Conservation (phyloP, 2,888 invertebrate genomes). For the Drosophila diplacantha region DNA sequence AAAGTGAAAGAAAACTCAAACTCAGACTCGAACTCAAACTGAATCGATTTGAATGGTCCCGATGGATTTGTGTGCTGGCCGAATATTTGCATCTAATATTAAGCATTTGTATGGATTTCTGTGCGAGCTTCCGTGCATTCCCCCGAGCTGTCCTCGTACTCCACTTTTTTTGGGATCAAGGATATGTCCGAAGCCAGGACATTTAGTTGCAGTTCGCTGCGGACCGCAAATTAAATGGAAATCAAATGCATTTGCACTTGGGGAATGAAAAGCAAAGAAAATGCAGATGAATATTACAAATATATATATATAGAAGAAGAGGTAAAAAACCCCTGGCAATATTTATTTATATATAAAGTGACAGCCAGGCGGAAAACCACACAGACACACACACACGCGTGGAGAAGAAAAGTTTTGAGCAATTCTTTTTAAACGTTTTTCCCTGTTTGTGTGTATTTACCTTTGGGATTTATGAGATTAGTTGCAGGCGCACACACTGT, state of each 20-base stretch:
- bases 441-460: conserved; percentile 64
- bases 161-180: conserved; percentile 11
- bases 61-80: conserved; percentile 10
- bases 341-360: conserved; percentile 28
- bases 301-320: neutral
- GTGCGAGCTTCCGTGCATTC: conserved; percentile 24
- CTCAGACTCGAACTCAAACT: conserved; percentile 4
- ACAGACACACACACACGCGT: conserved; percentile 8
- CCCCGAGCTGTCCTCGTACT: conserved; percentile 2
- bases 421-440: conserved; percentile 66
- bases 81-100: conserved; percentile 32
- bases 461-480: conserved; percentile 71
- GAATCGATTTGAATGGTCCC: conserved; percentile 28
- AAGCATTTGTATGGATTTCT: conserved; percentile 39
- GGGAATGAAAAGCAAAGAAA: conserved; percentile 18
- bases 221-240: conserved; percentile 61
- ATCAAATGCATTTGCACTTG: conserved; percentile 50
- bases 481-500: conserved; percentile 45
- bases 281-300: conserved; percentile 4
- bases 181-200: conserved; percentile 22
- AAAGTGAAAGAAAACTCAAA: conserved; percentile 19
- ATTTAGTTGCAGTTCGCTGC: conserved; percentile 36
- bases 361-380: conserved; percentile 26
- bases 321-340: neutral
- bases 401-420: conserved; percentile 49